Evolutionary conservation across 53 echinoderm and acorn worm genomes (phyloP), one percentile per base, ranked within the genome.

Genomic region (Stichopus horrens): DNA sequence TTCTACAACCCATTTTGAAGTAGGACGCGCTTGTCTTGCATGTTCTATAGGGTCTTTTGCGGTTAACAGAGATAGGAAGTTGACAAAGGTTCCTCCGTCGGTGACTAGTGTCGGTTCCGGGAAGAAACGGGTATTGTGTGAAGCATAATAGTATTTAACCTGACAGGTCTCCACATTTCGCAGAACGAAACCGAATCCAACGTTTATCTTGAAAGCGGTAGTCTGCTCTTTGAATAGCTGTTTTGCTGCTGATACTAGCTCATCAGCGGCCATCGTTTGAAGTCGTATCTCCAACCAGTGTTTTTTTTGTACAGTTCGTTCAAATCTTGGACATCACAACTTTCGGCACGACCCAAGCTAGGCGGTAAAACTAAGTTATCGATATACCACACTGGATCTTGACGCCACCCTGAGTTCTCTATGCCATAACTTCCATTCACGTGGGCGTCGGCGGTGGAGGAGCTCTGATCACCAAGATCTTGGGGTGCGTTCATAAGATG

Each of bases 81-180:
- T 57, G 13, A 76, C 57, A 9, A 93, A 59, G 63, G 68, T 78
- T 0, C 18, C 51, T 1, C 7, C 20, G 51, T 58, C 77, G 7
- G 86, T 88, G 7, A 91, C 85, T 74, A 68, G 1, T 0, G 54
- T 21, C 0, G 91, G 90, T 23, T 73, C 65, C 0, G 83, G 54
- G 16, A 90, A 86, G 20, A 90, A 57, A 5, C 79, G 75, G 7
- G 89, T 79, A 73, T 93, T 91, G 58, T 89, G 79, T 14, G 79
- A 81, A 4, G 87, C 65, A 54, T 91, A 86, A 18, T 86, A 91
- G 20, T 86, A 93, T 60, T 88, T 37, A 0, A 74, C 55, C 21
- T 91, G 88, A 16, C 89, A 88, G 7, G 89, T 93, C 19, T 86
- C 89, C 19, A 63, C 78, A 80, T 93, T 84, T 14, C 79, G 22